These are phyloP conservation scores for Drosophila multiciliata DNA, from an alignment of 2,888 invertebrate species.

Conservation along the genomic window DNA sequence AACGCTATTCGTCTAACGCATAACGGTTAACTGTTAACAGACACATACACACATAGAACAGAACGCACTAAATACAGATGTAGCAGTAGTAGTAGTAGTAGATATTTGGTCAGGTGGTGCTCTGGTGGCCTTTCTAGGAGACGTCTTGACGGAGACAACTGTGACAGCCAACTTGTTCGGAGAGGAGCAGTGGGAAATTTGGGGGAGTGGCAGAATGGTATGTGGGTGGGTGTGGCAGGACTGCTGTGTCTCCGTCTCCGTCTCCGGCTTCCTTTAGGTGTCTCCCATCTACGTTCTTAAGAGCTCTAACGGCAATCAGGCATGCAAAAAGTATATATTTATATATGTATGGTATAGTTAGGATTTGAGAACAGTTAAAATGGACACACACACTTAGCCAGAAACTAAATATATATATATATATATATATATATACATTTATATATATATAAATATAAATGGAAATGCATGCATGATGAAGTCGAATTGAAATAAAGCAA, in stretches of 20 bases:
- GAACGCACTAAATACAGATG: constrained; percentile 53
- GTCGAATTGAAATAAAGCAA: constrained; percentile 26
- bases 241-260: constrained; percentile 22
- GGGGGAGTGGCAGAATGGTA: not conserved
- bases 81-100: constrained; percentile 12
- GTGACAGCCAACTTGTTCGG: constrained; percentile 34
- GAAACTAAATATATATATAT: not conserved
- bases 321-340: constrained; percentile 47
- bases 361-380: constrained; percentile 14
- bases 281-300: constrained; percentile 34
- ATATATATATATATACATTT: not conserved
- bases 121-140: constrained; percentile 22
- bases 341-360: constrained; percentile 15
- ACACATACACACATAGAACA: constrained; percentile 47
- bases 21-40: constrained; percentile 36
- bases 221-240: constrained; percentile 5
- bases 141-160: constrained; percentile 41
- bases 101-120: constrained; percentile 33
- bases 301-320: constrained; percentile 48
- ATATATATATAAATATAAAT: constrained; percentile 1
- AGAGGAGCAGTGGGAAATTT: not conserved
- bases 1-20: constrained; percentile 46
- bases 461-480: constrained; percentile 14
- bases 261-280: constrained; percentile 20
- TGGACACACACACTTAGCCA: constrained; percentile 5